These are phyloP conservation scores for Clupea harengus DNA, from an alignment of 2,113 vertebrate species.

Conservation along the genomic window DNA sequence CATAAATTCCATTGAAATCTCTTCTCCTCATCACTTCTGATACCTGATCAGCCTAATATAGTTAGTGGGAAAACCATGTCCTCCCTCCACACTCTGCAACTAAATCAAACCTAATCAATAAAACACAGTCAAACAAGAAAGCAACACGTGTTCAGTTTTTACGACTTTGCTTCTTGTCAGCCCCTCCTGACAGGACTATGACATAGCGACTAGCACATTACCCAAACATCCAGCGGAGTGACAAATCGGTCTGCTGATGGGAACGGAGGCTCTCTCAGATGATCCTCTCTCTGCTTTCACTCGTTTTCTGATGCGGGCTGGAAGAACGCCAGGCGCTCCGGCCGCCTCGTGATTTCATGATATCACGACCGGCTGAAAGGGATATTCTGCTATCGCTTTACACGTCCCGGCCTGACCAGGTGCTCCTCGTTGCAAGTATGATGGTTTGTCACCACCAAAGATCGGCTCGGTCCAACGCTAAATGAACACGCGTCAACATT, in stretches of 20 bases:
- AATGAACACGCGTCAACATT: neutral
- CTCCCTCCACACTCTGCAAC: neutral
- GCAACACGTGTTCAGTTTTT: neutral
- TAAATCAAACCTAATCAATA: neutral
- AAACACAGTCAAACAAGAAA: neutral
- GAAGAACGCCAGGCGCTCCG: slow-evolving; percentile 31
- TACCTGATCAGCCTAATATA: neutral
- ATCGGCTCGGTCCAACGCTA: neutral
- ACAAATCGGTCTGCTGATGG: slow-evolving; percentile 47
- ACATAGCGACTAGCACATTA: neutral
- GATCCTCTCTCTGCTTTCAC: slow-evolving; percentile 49
- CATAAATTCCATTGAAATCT: neutral
- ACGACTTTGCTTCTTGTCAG: neutral
- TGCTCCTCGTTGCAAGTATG: neutral
- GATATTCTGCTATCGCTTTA: neutral
- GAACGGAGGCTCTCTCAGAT: slow-evolving; percentile 19
- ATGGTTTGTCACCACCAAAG: neutral
- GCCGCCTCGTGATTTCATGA: neutral
- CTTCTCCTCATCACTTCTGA: neutral
- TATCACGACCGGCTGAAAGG: neutral
- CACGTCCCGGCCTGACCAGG: neutral
- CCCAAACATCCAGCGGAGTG: slow-evolving; percentile 13
- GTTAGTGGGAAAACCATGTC: neutral
- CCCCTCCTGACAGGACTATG: neutral
- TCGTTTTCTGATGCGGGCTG: slow-evolving; percentile 36